Conservation (phyloP, 2,797 vertebrate species). For the Molothrus ater region DNA sequence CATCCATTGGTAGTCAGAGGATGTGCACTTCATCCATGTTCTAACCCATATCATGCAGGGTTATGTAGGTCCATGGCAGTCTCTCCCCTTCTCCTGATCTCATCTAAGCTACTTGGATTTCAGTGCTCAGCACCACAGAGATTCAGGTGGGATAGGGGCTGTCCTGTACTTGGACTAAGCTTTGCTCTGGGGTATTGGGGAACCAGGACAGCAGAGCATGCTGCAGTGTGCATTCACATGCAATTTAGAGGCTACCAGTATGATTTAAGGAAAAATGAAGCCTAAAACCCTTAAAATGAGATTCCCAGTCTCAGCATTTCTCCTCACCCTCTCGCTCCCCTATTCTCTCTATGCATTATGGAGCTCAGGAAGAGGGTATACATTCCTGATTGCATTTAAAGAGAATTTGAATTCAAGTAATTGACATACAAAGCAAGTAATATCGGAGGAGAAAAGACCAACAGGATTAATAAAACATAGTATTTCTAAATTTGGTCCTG, state of each 20-base stretch:
- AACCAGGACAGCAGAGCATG: neutral
- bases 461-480: neutral
- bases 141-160: neutral
- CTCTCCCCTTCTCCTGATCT: neutral
- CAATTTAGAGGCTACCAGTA: neutral
- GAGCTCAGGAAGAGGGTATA: neutral
- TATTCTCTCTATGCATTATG: accelerated
- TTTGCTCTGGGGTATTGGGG: neutral
- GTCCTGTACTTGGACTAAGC: accelerated
- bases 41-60: neutral
- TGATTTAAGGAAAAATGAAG: neutral
- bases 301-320: neutral
- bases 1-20: neutral
- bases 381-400: neutral
- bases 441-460: neutral
- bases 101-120: neutral
- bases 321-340: neutral
- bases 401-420: neutral
- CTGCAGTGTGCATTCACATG: neutral
- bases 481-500: neutral
- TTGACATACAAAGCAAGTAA: neutral
- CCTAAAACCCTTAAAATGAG: neutral
- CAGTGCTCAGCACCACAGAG: neutral
- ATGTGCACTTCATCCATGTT: neutral
- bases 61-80: neutral